Evolutionary conservation across 2,888 invertebrate species (phyloP), one percentile per base, ranked within the genome.

Genomic region (Lycaena phlaeas): DNA sequence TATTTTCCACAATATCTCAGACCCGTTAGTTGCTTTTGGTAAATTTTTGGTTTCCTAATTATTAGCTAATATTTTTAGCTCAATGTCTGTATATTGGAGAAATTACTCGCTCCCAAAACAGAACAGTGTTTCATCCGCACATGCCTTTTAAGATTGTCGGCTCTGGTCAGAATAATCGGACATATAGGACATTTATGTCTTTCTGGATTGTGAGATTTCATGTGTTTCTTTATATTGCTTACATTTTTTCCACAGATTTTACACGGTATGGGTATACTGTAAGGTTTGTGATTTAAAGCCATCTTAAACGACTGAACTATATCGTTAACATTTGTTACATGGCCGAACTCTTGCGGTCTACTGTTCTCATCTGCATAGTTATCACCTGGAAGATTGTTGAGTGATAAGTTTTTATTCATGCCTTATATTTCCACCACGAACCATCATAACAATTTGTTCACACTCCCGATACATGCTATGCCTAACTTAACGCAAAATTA

Each of bases 71-170:
- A 61, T 42, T 56, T 50, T 54, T 65, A 68, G 62, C 69, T 72
- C 55, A 68, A 65, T 14, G 68, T 66, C 52, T 76, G 69, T 52
- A 82, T 79, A 57, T 82, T 82, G 9, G 71, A 62, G 43, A 75
- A 50, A 49, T 73, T 79, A 49, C 66, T 68, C n/a, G 71, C 63
- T 25, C 66, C 66, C 50, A 84, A 54, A 29, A 73, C 69, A 26
- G 73, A 68, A 48, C 75, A 73, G 64, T 90, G 89, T 67, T 90
- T 89, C 70, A 86, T 86, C 54, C 87, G 86, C 50, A 90, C 87
- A 65, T 89, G 90, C 43, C 87, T 84, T 71, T 89, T 90, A 59
- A 89, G 85, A 65, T 90, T 89, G 64, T 90, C 90, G 49, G 88
- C 89, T 46, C 90, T 78, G 30, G 89, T 89, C 57, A 90, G 85